Percentiles rank a stretch among this genome's conserved stretches.
phyloP scores from a whole-genome alignment of 2,888 invertebrate species.

The Lepidocyrtoides sp. region DNA sequence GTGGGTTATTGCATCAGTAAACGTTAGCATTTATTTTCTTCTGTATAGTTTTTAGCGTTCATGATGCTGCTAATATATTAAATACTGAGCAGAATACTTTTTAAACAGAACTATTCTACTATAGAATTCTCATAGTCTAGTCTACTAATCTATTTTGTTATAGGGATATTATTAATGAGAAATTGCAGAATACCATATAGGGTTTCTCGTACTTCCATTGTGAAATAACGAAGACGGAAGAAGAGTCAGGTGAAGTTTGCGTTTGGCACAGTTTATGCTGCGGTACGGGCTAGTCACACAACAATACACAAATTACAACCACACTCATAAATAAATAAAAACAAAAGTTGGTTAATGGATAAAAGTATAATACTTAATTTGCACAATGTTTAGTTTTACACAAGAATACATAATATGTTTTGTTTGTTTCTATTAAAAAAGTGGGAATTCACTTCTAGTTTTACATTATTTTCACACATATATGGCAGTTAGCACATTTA shows the following conservation, averaged over 20 bases:
- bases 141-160: too few relatives aligned
- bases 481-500: too few relatives aligned
- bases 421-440: not conserved
- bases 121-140: too few relatives aligned
- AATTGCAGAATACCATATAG: constrained; percentile 82
- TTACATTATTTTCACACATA: not conserved
- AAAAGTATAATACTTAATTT: not conserved
- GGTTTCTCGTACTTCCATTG: constrained; percentile 85
- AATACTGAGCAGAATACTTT: too few relatives aligned
- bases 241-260: constrained; percentile 82
- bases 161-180: constrained; percentile 50
- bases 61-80: too few relatives aligned
- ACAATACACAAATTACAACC: constrained; percentile 75
- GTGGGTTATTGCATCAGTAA: too few relatives aligned
- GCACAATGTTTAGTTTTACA: not conserved
- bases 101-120: too few relatives aligned
- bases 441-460: not conserved
- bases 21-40: constrained; percentile 30
- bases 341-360: not conserved
- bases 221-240: constrained; percentile 85
- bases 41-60: too few relatives aligned
- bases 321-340: constrained; percentile 44
- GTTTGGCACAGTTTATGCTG: constrained; percentile 84
- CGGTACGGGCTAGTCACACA: constrained; percentile 82
- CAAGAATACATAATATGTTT: not conserved